These are phyloP conservation scores for Laupala kohalensis DNA, from an alignment of 1,140 invertebrate species.

Conservation along the genomic window DNA sequence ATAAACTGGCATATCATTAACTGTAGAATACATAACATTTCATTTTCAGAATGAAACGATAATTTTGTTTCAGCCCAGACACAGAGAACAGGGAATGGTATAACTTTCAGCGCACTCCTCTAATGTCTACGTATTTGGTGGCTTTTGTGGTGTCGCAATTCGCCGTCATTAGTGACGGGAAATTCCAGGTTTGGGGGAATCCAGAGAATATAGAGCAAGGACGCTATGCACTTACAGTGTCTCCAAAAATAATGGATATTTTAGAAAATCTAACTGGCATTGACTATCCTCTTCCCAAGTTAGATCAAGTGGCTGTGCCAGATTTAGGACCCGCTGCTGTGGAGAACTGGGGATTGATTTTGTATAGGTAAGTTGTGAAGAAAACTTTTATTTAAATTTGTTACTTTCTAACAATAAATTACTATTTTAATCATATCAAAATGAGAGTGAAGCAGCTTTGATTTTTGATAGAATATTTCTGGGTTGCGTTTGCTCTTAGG, in stretches of 20 bases:
- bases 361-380: slow-evolving; percentile 37
- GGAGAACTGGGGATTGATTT: slow-evolving; percentile 67
- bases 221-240: slow-evolving; percentile 39
- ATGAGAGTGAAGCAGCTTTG: too few relatives aligned
- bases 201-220: slow-evolving; percentile 44
- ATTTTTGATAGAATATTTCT: too few relatives aligned
- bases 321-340: slow-evolving; percentile 71
- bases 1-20: too few relatives aligned
- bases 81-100: slow-evolving; percentile 1
- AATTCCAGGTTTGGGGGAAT: slow-evolving; percentile 44
- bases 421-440: too few relatives aligned
- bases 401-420: too few relatives aligned
- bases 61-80: neutral
- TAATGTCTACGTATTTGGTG: slow-evolving; percentile 66
- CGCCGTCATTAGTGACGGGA: slow-evolving; percentile 10
- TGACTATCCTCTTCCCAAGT: slow-evolving; percentile 37
- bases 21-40: too few relatives aligned
- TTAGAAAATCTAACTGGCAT: slow-evolving; percentile 29
- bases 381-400: too few relatives aligned
- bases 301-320: slow-evolving; percentile 57
- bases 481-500: too few relatives aligned
- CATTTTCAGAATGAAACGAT: too few relatives aligned
- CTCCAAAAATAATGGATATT: slow-evolving; percentile 33
- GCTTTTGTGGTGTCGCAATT: slow-evolving; percentile 59
- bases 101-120: slow-evolving; percentile 35